A percentile compares a stretch with the other conserved stretches of the same genome.
phyloP scores from a whole-genome alignment of 2,113 vertebrate genomes.

The Gymnocephalus cernua region DNA sequence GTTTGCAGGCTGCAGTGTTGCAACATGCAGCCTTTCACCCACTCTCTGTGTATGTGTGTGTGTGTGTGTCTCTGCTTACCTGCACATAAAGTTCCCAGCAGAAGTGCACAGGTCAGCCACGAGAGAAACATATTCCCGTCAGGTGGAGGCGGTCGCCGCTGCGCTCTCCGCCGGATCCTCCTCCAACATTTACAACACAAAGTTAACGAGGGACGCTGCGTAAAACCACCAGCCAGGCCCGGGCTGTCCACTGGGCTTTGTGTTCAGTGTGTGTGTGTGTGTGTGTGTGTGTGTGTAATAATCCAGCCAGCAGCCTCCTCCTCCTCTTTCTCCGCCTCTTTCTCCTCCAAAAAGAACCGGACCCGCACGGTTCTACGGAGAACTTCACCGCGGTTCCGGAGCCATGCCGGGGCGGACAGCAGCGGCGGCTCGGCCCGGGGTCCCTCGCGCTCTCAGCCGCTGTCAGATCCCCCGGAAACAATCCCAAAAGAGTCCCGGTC shows the following conservation, averaged over 20 bases:
- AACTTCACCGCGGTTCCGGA: conserved; percentile 31
- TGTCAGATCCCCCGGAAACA: neutral
- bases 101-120: conserved; percentile 86
- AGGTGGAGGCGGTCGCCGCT: conserved; percentile 7
- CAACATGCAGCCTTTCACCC: conserved; percentile 10
- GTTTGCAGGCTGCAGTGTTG: conserved; percentile 5
- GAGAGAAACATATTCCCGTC: conserved; percentile 84
- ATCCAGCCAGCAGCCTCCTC: conserved; percentile 28
- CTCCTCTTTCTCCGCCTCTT: neutral
- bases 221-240: conserved; percentile 28
- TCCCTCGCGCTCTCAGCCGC: neutral
- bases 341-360: conserved; percentile 12
- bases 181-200: conserved; percentile 42
- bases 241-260: conserved; percentile 27
- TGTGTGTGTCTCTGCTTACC: conserved; percentile 68
- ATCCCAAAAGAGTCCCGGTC: neutral
- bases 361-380: conserved; percentile 26
- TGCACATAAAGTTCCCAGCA: conserved; percentile 90
- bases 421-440: conserved; percentile 13
- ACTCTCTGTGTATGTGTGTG: too few species aligned
- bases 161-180: conserved; percentile 29
- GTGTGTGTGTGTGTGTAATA: conserved; percentile 21
- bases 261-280: conserved; percentile 7
- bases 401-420: conserved; percentile 25
- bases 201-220: conserved; percentile 2